These are phyloP conservation scores for Mesocentrotus franciscanus DNA, from an alignment of 53 echinoderm and acorn worm species.

Conservation along the genomic window DNA sequence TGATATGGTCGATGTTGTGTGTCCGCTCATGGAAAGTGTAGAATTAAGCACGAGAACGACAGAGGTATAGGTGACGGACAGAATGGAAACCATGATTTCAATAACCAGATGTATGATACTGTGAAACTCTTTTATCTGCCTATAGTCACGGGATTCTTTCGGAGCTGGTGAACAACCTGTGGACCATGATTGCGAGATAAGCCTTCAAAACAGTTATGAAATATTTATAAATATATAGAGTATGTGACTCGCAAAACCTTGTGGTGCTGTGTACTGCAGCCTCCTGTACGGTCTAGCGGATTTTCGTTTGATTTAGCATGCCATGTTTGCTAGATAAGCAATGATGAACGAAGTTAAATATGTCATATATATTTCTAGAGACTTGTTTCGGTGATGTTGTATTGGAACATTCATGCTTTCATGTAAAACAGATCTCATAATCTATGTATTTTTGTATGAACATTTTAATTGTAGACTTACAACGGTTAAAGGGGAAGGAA, in stretches of 20 bases:
- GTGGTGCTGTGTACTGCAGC: constrained; percentile 16
- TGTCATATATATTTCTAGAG: not conserved
- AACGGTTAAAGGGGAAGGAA: not conserved
- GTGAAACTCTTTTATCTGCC: constrained; percentile 3
- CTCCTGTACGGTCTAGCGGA: not conserved
- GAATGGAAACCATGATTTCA: not conserved
- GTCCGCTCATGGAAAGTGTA: constrained; percentile 57
- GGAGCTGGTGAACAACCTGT: constrained; percentile 23
- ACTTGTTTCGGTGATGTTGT: not conserved
- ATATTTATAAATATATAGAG: not conserved
- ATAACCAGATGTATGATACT: constrained; percentile 13
- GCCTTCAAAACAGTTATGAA: not conserved
- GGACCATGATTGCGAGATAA: constrained; percentile 19
- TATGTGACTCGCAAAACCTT: not conserved
- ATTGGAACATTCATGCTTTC: not conserved
- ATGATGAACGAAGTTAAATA: not conserved
- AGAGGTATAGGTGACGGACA: not conserved
- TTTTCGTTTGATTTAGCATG: not conserved
- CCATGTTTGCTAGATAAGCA: not conserved
- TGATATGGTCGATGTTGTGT: constrained; percentile 23
- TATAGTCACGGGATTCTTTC: not conserved
- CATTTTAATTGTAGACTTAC: not conserved
- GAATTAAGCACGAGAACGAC: constrained; percentile 60
- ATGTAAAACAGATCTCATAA: not conserved
- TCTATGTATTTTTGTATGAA: not conserved